phyloP scores from a whole-genome alignment of 2,797 vertebrate genomes.

The Neosalanx taihuensis region DNA sequence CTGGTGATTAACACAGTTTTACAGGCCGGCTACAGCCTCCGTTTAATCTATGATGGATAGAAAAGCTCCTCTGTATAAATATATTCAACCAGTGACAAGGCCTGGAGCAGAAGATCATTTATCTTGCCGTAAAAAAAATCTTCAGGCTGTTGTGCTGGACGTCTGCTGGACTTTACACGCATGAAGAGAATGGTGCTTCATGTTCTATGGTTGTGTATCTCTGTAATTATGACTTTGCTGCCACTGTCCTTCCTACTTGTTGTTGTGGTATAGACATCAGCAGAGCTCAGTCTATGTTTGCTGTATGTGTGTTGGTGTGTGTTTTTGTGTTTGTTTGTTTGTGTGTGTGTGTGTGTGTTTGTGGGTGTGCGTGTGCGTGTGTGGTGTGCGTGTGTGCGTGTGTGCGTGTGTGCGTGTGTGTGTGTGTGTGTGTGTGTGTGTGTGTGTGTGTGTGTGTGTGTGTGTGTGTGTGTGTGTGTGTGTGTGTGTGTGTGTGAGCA shows the following conservation, averaged over 20 bases:
- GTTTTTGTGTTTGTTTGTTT: too few relatives aligned
- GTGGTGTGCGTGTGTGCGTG: not conserved
- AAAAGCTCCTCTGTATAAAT: constrained; percentile 40
- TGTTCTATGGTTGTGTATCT: not conserved
- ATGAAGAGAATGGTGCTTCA: not conserved
- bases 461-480: too few relatives aligned
- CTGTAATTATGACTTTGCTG: not conserved
- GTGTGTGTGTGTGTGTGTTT: too few relatives aligned
- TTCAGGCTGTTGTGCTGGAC: not conserved
- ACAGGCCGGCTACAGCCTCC: constrained; percentile 60
- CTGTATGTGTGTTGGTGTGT: too few relatives aligned
- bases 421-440: too few relatives aligned
- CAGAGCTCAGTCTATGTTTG: too few relatives aligned
- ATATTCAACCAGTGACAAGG: constrained; percentile 26
- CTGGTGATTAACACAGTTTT: constrained; percentile 77
- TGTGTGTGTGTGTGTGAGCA: too few relatives aligned
- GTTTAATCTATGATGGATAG: constrained; percentile 63
- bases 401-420: too few relatives aligned
- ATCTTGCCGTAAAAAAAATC: constrained; percentile 16
- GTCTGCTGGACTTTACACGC: not conserved
- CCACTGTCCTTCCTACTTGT: not conserved
- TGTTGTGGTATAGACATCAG: not conserved
- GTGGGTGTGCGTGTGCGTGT: not conserved
- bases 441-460: too few relatives aligned
- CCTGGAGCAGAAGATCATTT: constrained; percentile 17